Conservation (phyloP, 2,113 vertebrate genomes). For the Elgaria multicarinata region DNA sequence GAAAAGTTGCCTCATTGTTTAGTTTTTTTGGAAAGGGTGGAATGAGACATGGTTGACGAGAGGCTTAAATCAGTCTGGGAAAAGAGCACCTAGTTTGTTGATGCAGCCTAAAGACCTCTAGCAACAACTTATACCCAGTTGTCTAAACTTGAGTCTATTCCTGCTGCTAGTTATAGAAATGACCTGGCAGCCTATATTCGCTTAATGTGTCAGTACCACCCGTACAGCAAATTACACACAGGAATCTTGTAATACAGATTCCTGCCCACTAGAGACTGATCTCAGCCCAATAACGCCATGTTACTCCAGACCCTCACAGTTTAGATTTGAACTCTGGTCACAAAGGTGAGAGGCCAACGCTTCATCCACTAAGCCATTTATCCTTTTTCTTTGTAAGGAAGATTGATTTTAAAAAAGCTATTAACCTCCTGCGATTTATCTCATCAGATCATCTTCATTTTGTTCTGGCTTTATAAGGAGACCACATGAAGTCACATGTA, state of each 20-base stretch:
- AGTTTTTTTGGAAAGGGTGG: slow-evolving; percentile 41
- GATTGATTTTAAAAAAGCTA: slow-evolving; percentile 85
- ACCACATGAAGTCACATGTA: slow-evolving; percentile 58
- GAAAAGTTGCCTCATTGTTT: slow-evolving; percentile 21
- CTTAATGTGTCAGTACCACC: not conserved
- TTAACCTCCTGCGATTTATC: slow-evolving; percentile 84
- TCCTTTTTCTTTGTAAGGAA: slow-evolving; percentile 81
- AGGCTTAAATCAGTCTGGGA: not conserved
- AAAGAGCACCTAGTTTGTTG: not conserved
- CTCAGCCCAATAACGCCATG: slow-evolving; percentile 72
- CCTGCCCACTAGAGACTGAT: slow-evolving; percentile 84
- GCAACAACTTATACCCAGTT: not conserved
- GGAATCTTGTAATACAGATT: slow-evolving; percentile 77
- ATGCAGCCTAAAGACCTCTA: not conserved
- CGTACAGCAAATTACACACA: slow-evolving; percentile 48
- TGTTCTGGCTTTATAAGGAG: slow-evolving; percentile 77
- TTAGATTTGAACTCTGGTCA: slow-evolving; percentile 80
- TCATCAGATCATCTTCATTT: slow-evolving; percentile 83
- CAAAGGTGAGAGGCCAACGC: slow-evolving; percentile 78
- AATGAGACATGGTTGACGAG: slow-evolving; percentile 25
- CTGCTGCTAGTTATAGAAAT: slow-evolving; percentile 20
- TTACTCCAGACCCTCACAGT: slow-evolving; percentile 60
- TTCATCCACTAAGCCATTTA: slow-evolving; percentile 83
- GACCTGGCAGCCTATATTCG: not conserved
- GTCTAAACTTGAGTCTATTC: slow-evolving; percentile 19